Conservation (phyloP, 2,797 vertebrate genomes). For the Taenioides sp. region DNA sequence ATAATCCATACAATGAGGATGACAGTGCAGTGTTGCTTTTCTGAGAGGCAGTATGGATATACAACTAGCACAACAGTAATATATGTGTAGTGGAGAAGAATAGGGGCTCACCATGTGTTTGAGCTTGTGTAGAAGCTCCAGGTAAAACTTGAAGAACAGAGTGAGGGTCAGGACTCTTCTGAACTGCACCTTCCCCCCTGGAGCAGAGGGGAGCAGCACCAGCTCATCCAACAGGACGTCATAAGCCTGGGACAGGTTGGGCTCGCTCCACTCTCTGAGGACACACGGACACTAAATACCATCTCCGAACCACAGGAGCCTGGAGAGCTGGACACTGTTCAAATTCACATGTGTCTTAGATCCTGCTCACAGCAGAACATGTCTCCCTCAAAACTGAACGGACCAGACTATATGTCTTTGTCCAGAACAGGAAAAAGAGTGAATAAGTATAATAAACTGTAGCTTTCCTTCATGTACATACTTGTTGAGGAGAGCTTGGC, state of each 20-base stretch:
- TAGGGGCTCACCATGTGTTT: slow-evolving; percentile 51
- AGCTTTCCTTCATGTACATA: slow-evolving; percentile 39
- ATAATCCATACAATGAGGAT: neutral
- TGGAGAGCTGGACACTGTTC: too few species aligned
- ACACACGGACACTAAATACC: neutral
- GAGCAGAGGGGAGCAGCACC: slow-evolving; percentile 66
- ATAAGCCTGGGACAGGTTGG: slow-evolving; percentile 80
- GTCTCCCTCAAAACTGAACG: too few species aligned
- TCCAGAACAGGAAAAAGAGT: too few species aligned
- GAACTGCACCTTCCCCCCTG: slow-evolving; percentile 81
- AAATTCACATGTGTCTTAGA: too few species aligned
- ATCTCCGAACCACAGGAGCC: too few species aligned
- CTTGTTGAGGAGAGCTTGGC: slow-evolving; percentile 74
- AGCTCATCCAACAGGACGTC: slow-evolving; percentile 82
- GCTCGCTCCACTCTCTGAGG: slow-evolving; percentile 83
- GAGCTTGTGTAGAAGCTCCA: slow-evolving; percentile 81
- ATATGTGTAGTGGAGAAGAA: too few species aligned
- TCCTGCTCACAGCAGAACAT: too few species aligned
- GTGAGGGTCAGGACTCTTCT: slow-evolving; percentile 84
- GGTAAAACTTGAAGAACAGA: slow-evolving; percentile 89
- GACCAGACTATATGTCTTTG: too few species aligned
- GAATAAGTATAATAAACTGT: neutral
- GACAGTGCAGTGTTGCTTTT: neutral
- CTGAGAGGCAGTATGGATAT: neutral
- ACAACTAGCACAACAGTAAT: neutral